phyloP scores from a whole-genome alignment of 2,888 invertebrate genomes.

The Megalurothrips usitatus region DNA sequence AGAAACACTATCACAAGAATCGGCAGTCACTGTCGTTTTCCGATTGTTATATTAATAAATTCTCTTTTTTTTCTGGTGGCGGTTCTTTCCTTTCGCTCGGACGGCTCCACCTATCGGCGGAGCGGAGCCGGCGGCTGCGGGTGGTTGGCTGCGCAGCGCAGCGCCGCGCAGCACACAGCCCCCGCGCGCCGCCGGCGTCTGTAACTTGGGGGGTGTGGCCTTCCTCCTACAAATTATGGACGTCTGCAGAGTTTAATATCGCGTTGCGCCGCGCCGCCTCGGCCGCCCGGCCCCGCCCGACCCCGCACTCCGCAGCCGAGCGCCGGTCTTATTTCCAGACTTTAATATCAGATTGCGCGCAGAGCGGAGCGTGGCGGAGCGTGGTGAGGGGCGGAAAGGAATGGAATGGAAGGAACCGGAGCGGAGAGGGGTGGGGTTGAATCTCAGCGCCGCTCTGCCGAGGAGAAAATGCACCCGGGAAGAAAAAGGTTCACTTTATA shows the following conservation, averaged over 20 bases:
- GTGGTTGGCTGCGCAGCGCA: no score
- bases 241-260: slow-evolving; percentile 23
- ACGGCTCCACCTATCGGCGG: no score
- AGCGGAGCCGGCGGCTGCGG: no score
- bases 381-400: not conserved
- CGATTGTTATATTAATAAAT: no score
- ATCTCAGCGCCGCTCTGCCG: not conserved
- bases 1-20: no score
- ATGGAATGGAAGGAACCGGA: not conserved
- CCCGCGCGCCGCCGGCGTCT: not conserved
- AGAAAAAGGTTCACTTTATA: no score
- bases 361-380: not conserved
- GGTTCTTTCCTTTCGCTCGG: no score
- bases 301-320: not conserved
- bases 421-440: not conserved
- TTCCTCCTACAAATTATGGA: slow-evolving; percentile 23
- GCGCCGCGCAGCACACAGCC: no score
- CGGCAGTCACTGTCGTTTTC: no score
- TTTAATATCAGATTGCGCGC: slow-evolving; percentile 25
- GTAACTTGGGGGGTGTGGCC: slow-evolving; percentile 6
- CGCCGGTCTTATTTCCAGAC: slow-evolving; percentile 19
- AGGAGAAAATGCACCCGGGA: not conserved
- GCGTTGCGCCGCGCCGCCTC: not conserved
- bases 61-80: no score
- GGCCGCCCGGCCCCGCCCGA: not conserved